Percentiles rank a stretch among this genome's conserved stretches.
phyloP scores from a whole-genome alignment of 2,113 vertebrate species.

The Cyphomyrus discorhynchus region DNA sequence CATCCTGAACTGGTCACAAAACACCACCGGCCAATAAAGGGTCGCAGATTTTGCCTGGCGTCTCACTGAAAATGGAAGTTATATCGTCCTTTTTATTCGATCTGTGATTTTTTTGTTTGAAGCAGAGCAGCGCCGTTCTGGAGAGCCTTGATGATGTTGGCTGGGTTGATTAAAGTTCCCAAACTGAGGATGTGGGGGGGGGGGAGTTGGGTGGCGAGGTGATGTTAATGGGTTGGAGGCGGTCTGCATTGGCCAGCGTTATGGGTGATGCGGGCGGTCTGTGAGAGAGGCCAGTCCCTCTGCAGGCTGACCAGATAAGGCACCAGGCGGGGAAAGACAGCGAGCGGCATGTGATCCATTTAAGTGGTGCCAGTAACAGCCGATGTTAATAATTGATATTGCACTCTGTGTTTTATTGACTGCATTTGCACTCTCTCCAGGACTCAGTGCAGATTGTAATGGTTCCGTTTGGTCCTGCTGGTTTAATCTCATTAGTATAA shows the following conservation, averaged over 20 bases:
- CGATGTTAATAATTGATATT: constrained; percentile 2
- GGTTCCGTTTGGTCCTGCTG: background rate
- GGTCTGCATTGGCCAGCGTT: background rate
- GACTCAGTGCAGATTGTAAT: background rate
- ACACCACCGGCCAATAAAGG: background rate
- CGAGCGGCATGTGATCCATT: background rate
- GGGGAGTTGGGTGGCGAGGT: background rate
- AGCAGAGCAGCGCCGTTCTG: background rate
- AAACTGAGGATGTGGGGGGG: background rate
- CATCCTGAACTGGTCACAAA: background rate
- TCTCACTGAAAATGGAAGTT: background rate
- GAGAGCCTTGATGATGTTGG: background rate
- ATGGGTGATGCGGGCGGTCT: background rate
- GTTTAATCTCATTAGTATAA: background rate
- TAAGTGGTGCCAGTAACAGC: background rate
- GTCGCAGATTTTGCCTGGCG: no score
- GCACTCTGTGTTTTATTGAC: constrained; percentile 6
- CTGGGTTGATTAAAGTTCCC: background rate
- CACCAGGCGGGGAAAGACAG: background rate
- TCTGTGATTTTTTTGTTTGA: background rate
- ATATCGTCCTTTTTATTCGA: background rate
- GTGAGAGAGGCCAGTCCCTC: background rate
- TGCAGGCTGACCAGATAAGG: background rate
- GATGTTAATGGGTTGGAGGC: background rate
- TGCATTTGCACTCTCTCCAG: constrained; percentile 1